Conservation (phyloP, 1,140 invertebrate species). For the Olivierus martensii region DNA sequence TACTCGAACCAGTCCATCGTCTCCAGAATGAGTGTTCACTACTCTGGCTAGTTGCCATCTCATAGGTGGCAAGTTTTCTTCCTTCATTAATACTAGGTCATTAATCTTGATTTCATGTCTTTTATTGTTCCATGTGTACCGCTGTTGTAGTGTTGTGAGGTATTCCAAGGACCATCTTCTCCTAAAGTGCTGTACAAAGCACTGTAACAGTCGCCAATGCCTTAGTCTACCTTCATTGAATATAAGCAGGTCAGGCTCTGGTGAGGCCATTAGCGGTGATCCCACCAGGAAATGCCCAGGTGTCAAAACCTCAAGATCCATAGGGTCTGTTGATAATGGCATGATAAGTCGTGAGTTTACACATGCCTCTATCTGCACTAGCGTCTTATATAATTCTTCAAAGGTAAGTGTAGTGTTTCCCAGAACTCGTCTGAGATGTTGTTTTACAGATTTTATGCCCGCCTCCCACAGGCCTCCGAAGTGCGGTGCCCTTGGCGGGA, state of each 20-base stretch:
- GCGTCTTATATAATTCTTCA: slow-evolving; percentile 23
- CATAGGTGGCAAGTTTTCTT: neutral
- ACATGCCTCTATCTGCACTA: slow-evolving; percentile 25
- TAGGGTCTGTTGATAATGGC: slow-evolving; percentile 22
- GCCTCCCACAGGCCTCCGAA: slow-evolving; percentile 22
- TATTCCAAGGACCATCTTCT: slow-evolving; percentile 9
- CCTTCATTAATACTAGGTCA: neutral
- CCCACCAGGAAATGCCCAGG: slow-evolving; percentile 21
- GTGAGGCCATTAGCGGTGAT: neutral
- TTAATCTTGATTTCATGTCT: slow-evolving; percentile 5
- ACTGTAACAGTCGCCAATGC: slow-evolving; percentile 4
- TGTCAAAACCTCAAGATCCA: slow-evolving; percentile 25
- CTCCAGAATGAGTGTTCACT: too few species aligned
- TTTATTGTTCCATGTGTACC: neutral
- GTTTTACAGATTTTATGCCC: slow-evolving; percentile 19
- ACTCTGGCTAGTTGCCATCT: too few species aligned
- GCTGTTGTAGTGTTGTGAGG: slow-evolving; percentile 4
- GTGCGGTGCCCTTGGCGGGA: slow-evolving; percentile 29
- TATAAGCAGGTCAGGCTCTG: neutral
- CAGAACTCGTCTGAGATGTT: slow-evolving; percentile 15
- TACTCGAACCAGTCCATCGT: too few species aligned
- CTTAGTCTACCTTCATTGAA: neutral
- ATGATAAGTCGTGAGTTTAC: slow-evolving; percentile 25
- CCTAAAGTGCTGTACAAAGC: slow-evolving; percentile 7
- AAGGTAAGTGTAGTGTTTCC: slow-evolving; percentile 12